A percentile compares a stretch with the other conserved stretches of the same genome.
phyloP scores from a whole-genome alignment of 2,797 vertebrate genomes.

The Myotis vivesi region DNA sequence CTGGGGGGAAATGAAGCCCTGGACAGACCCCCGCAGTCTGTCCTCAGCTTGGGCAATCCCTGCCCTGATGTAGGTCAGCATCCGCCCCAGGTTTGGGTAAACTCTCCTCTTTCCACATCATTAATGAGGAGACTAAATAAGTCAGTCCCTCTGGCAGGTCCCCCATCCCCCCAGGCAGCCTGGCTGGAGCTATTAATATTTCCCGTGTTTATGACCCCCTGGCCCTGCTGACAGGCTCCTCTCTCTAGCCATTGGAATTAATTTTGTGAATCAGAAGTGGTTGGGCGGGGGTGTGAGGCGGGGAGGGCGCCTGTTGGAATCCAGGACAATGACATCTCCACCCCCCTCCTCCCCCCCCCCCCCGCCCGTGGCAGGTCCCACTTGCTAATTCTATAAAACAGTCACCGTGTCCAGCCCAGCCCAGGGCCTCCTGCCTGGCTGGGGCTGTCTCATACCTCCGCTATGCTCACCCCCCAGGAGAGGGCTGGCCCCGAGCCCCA shows the following conservation, averaged over 20 bases:
- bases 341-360: background rate
- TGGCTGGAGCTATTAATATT: constrained; percentile 63
- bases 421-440: constrained; percentile 44
- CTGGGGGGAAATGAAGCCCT: background rate
- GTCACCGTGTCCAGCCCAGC: constrained; percentile 43
- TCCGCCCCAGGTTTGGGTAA: constrained; percentile 31
- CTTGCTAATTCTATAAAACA: constrained; percentile 71
- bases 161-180: constrained; percentile 36
- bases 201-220: constrained; percentile 65
- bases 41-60: constrained; percentile 44
- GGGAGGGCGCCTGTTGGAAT: constrained; percentile 25
- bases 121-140: constrained; percentile 71
- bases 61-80: constrained; percentile 57
- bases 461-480: constrained; percentile 56
- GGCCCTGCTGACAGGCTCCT: constrained; percentile 47
- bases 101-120: constrained; percentile 53
- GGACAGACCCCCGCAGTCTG: background rate
- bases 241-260: constrained; percentile 70
- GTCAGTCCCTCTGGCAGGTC: constrained; percentile 52
- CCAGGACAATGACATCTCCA: constrained; percentile 70
- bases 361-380: constrained; percentile 39
- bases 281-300: background rate
- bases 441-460: constrained; percentile 58
- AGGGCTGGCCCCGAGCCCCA: constrained; percentile 40
- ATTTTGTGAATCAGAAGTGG: constrained; percentile 78